These are phyloP conservation scores for Actenoides lindsayi DNA, from an alignment of 2,113 vertebrate genomes.

Conservation along the genomic window DNA sequence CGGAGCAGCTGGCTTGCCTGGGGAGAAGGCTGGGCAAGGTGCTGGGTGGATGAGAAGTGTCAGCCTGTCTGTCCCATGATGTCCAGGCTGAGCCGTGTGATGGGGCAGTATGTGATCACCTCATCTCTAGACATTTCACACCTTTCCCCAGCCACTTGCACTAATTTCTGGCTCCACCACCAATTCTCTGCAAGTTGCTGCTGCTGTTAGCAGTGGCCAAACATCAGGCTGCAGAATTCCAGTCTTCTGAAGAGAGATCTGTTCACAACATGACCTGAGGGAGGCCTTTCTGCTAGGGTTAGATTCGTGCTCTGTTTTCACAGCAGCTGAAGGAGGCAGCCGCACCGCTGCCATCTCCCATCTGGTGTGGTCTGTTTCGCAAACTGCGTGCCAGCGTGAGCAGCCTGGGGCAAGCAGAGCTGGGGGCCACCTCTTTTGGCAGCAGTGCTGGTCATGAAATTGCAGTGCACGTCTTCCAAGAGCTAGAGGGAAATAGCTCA, in stretches of 20 bases:
- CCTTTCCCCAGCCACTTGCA: not conserved
- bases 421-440: not conserved
- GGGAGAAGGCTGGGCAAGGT: not conserved
- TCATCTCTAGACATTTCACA: not conserved
- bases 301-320: not conserved
- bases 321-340: not conserved
- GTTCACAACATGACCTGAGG: not conserved
- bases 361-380: not conserved
- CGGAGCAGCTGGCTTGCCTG: not conserved
- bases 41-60: not conserved
- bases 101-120: not conserved
- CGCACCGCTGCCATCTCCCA: fast-evolving
- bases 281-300: not conserved
- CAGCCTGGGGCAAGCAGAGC: not conserved
- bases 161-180: not conserved
- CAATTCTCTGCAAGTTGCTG: not conserved
- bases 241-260: not conserved
- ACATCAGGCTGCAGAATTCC: not conserved
- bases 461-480: not conserved
- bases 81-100: fast-evolving
- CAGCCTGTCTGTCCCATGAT: not conserved
- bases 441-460: not conserved
- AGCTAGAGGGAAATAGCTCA: not conserved
- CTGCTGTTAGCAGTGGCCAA: not conserved
- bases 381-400: fast-evolving